These are phyloP conservation scores for Neodiprion lecontei DNA, from an alignment of 1,140 invertebrate genomes.

Conservation along the genomic window DNA sequence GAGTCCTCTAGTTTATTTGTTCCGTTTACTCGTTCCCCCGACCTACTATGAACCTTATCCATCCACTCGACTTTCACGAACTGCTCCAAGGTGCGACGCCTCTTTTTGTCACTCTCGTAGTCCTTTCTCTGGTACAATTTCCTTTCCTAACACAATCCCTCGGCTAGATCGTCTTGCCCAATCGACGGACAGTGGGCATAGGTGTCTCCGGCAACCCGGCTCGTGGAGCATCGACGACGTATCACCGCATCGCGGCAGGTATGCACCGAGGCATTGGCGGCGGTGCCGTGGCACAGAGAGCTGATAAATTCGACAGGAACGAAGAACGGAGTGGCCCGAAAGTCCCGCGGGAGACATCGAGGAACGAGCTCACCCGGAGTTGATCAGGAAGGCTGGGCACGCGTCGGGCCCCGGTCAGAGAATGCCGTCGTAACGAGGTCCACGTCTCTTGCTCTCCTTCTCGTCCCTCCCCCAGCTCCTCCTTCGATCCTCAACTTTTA, in stretches of 20 bases:
- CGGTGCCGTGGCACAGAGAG: neutral
- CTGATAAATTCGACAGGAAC: constrained; percentile 2
- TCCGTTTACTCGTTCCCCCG: too few species aligned
- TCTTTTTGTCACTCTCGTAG: neutral
- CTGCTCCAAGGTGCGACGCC: neutral
- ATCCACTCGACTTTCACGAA: neutral
- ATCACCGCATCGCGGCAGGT: too few species aligned
- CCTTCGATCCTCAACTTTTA: constrained; percentile 24
- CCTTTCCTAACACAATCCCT: too few species aligned
- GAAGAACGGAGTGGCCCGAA: constrained; percentile 14
- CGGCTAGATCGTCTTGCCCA: too few species aligned
- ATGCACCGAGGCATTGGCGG: neutral
- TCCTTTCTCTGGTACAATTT: too few species aligned
- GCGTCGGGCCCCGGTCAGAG: constrained; percentile 52
- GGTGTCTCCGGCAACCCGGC: too few species aligned
- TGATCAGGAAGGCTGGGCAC: constrained; percentile 61
- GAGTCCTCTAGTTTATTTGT: neutral
- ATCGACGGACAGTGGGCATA: too few species aligned
- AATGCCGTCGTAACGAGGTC: constrained; percentile 61
- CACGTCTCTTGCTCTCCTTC: constrained; percentile 27
- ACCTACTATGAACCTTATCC: too few species aligned
- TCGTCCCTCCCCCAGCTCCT: constrained; percentile 24
- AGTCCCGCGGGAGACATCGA: constrained; percentile 38
- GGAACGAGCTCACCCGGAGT: constrained; percentile 23
- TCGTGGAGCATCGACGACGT: too few species aligned